Conservation (phyloP, 1,140 invertebrate genomes). For the Platyscapa corneri region DNA sequence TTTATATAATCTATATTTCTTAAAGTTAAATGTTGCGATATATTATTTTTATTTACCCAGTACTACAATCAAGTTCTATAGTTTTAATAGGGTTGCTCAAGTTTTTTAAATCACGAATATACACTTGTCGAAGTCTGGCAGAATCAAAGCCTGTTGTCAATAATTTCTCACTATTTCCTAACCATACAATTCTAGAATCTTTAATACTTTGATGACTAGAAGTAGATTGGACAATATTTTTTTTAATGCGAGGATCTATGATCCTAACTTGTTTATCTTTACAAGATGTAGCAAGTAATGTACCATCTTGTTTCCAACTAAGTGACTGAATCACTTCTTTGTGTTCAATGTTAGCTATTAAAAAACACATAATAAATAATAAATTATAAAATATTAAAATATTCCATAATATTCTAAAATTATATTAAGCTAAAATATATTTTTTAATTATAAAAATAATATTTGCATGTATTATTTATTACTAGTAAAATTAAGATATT, state of each 20-base stretch:
- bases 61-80: slow-evolving; percentile 90
- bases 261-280: slow-evolving; percentile 90
- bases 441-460: background rate
- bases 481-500: too few relatives aligned
- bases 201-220: slow-evolving; percentile 91
- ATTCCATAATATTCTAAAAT: background rate
- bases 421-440: background rate
- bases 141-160: slow-evolving; percentile 88
- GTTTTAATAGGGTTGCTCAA: slow-evolving; percentile 85
- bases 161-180: slow-evolving; percentile 87
- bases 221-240: slow-evolving; percentile 78
- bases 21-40: background rate
- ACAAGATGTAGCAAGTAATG: slow-evolving; percentile 81
- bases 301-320: slow-evolving; percentile 89
- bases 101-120: slow-evolving; percentile 90
- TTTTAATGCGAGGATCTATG: slow-evolving; percentile 83
- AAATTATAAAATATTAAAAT: slow-evolving; percentile 35
- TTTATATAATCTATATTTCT: too few relatives aligned
- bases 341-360: slow-evolving; percentile 84
- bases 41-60: slow-evolving; percentile 77
- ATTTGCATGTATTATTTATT: background rate
- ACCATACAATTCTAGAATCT: slow-evolving; percentile 92
- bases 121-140: slow-evolving; percentile 87
- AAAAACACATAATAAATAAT: slow-evolving; percentile 47
- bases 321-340: slow-evolving; percentile 88